A percentile compares a stretch with the other conserved stretches of the same genome.
Evolutionary conservation across 2,113 vertebrate genomes (phyloP).

Genomic region (Chloropsis hardwickii): DNA sequence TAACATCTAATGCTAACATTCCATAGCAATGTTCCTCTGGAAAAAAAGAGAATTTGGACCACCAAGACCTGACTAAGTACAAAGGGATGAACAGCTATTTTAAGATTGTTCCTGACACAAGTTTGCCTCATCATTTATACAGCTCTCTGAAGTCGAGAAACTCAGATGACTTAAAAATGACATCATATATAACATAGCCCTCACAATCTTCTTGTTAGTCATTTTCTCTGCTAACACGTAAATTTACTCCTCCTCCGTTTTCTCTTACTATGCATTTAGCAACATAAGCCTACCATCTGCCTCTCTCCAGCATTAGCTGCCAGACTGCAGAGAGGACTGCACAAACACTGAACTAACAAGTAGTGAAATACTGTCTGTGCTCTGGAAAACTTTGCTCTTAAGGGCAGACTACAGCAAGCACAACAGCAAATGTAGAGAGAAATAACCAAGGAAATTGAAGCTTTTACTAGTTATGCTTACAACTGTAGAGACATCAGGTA

Average conservation of each 20-base stretch:
- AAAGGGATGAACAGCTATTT: not conserved
- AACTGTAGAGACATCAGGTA: not conserved
- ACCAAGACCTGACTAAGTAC: not conserved
- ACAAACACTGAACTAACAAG: not conserved
- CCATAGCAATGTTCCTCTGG: not conserved
- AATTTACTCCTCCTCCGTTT: not conserved
- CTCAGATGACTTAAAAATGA: not conserved
- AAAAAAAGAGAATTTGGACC: not conserved
- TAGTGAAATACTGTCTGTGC: not conserved
- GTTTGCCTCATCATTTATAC: not conserved
- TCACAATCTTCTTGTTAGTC: not conserved
- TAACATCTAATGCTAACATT: not conserved
- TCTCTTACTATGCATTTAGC: not conserved
- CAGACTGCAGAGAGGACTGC: not conserved
- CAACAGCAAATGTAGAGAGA: not conserved
- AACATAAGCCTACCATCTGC: slow-evolving; percentile 5
- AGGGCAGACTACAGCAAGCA: not conserved
- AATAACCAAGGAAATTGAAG: not conserved
- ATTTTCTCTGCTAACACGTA: not conserved
- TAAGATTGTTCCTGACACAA: not conserved
- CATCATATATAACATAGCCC: not conserved
- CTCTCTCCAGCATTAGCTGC: not conserved
- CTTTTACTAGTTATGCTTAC: not conserved
- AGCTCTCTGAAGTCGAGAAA: not conserved
- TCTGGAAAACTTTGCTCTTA: not conserved